Conservation (phyloP, 2,888 invertebrate genomes). For the Alitta virens region DNA sequence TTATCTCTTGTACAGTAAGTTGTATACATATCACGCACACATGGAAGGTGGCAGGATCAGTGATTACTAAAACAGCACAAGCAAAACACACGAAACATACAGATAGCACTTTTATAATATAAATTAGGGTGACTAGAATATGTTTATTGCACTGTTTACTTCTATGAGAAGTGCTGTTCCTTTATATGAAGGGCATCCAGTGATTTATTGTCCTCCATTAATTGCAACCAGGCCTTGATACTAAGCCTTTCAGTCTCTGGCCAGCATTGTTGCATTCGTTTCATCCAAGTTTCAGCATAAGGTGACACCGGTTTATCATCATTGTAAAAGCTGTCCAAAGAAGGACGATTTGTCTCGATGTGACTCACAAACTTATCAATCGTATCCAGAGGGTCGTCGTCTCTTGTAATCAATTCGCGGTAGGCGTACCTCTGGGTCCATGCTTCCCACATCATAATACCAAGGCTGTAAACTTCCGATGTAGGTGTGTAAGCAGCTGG, state of each 20-base stretch:
- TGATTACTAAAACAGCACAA: too few relatives aligned
- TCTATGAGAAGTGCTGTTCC: slow-evolving; percentile 18
- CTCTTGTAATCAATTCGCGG: slow-evolving; percentile 12
- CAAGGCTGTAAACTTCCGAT: slow-evolving; percentile 39
- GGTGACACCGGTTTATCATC: neutral
- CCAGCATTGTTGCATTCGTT: slow-evolving; percentile 22
- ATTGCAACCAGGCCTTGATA: slow-evolving; percentile 17
- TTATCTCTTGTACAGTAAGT: too few relatives aligned
- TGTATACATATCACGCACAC: too few relatives aligned
- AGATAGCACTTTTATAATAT: too few relatives aligned
- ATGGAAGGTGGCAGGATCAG: too few relatives aligned
- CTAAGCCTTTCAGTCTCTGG: slow-evolving; percentile 17
- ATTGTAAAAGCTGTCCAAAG: slow-evolving; percentile 1
- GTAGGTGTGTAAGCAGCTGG: slow-evolving; percentile 22
- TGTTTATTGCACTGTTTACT: neutral
- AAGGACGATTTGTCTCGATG: slow-evolving; percentile 14
- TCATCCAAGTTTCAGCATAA: slow-evolving; percentile 14
- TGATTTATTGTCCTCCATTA: slow-evolving; percentile 14
- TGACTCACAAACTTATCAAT: slow-evolving; percentile 18
- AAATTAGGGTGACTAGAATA: too few relatives aligned
- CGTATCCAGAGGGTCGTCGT: slow-evolving; percentile 9
- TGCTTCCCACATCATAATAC: slow-evolving; percentile 39
- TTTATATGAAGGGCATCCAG: slow-evolving; percentile 11
- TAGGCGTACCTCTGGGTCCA: slow-evolving; percentile 29
- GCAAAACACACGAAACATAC: too few relatives aligned